These are phyloP conservation scores for Armadillidium nasatum DNA, from an alignment of 1,140 invertebrate species.

Conservation along the genomic window DNA sequence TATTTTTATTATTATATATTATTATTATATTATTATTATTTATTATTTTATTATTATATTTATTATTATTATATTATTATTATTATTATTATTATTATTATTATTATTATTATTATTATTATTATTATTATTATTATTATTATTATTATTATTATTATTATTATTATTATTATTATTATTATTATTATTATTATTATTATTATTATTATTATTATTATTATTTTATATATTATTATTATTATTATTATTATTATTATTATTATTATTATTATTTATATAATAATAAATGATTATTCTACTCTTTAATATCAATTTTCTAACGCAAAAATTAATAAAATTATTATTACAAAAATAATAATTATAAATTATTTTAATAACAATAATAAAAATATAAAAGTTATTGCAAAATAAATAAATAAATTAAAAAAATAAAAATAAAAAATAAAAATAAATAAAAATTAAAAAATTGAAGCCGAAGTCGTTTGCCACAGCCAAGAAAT, in stretches of 20 bases:
- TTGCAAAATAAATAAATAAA: too few relatives aligned
- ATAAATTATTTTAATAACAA: too few relatives aligned
- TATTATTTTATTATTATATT: background rate
- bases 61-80: background rate
- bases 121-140: background rate
- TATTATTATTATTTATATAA: too few relatives aligned
- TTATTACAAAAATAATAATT: too few relatives aligned
- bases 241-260: background rate
- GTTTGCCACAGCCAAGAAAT: too few relatives aligned
- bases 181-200: conserved; percentile 4
- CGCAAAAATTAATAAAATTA: too few relatives aligned
- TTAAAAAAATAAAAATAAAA: too few relatives aligned
- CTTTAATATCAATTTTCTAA: too few relatives aligned
- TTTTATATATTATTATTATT: background rate
- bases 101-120: background rate
- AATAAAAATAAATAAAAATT: too few relatives aligned
- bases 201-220: background rate
- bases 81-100: conserved; percentile 1
- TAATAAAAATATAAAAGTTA: too few relatives aligned
- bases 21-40: background rate
- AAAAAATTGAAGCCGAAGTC: too few relatives aligned
- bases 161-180: background rate
- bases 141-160: background rate
- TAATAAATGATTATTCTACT: too few relatives aligned
- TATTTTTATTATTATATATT: background rate